Evolutionary conservation across 2,888 invertebrate species (phyloP).

Genomic region (Stenchaetothrips biformis): DNA sequence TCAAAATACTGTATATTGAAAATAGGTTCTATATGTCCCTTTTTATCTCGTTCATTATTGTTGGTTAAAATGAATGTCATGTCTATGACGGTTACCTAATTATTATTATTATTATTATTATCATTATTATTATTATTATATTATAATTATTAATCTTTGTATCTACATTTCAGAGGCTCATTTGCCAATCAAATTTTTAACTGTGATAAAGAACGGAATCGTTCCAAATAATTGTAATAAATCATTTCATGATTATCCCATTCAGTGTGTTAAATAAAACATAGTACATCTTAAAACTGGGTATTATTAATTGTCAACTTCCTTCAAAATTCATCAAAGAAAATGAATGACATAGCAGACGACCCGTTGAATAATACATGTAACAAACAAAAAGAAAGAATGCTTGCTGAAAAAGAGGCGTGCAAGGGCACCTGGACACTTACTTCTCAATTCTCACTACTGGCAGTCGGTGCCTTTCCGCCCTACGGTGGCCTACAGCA

Average conservation of each 20-base stretch:
- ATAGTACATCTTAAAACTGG: slow-evolving; percentile 9
- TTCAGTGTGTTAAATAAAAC: slow-evolving; percentile 25
- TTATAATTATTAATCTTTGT: slow-evolving; percentile 23
- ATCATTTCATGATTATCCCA: slow-evolving; percentile 17
- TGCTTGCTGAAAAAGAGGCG: no score
- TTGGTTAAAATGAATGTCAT: slow-evolving; percentile 22
- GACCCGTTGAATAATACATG: no score
- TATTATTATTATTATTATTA: slow-evolving; percentile 20
- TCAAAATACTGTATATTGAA: slow-evolving; percentile 22
- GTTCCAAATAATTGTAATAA: slow-evolving; percentile 14
- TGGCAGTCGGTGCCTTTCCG: no score
- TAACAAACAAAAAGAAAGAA: no score
- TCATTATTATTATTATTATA: slow-evolving; percentile 1
- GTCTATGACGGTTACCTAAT: slow-evolving; percentile 15
- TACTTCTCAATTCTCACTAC: no score
- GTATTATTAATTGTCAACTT: not conserved
- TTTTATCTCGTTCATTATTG: slow-evolving; percentile 19
- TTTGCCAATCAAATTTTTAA: slow-evolving; percentile 25
- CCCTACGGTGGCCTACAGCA: no score
- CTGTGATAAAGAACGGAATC: slow-evolving; percentile 23
- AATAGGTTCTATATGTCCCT: slow-evolving; percentile 14
- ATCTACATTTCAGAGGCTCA: slow-evolving; percentile 24
- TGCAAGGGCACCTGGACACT: no score
- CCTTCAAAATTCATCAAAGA: not conserved
- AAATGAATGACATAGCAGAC: no score